Percentiles rank a stretch among this genome's conserved stretches.
These are phyloP conservation scores for Phoxinus phoxinus DNA, from an alignment of 2,113 vertebrate genomes.

Conservation along the genomic window DNA sequence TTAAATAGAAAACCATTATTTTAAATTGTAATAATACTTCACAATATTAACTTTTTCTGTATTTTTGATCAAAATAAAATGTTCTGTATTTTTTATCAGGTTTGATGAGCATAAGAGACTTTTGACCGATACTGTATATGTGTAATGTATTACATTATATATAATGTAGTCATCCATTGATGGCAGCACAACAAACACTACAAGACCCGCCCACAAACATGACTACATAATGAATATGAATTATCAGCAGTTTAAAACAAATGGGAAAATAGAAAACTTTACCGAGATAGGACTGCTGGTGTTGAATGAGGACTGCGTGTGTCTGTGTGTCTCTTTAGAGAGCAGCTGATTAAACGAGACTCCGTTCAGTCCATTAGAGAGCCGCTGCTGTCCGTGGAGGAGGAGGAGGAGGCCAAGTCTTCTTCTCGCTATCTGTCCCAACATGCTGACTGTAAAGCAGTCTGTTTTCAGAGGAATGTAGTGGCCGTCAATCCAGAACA, in stretches of 20 bases:
- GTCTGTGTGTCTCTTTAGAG: not conserved
- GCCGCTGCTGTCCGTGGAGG: not conserved
- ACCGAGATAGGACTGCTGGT: slow-evolving; percentile 62
- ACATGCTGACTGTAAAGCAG: not conserved
- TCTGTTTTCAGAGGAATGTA: not conserved
- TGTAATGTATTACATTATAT: too few species aligned
- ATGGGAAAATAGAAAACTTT: slow-evolving; percentile 2
- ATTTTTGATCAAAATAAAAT: too few species aligned
- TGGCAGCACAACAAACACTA: not conserved
- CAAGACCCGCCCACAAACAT: not conserved
- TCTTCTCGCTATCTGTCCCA: slow-evolving; percentile 52
- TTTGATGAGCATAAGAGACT: too few species aligned
- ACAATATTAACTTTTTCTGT: too few species aligned
- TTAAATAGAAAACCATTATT: too few species aligned
- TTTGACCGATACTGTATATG: too few species aligned
- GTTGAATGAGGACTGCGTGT: not conserved
- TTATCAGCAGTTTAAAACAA: not conserved
- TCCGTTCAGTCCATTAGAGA: slow-evolving; percentile 31
- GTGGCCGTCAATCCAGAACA: not conserved
- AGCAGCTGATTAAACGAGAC: slow-evolving; percentile 5
- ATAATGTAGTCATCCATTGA: not conserved
- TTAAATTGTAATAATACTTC: too few species aligned
- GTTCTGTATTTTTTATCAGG: too few species aligned
- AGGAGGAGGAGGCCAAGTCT: slow-evolving; percentile 50
- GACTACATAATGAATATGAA: not conserved